These are phyloP conservation scores for Echiichthys vipera DNA, from an alignment of 2,797 vertebrate genomes.

Conservation along the genomic window DNA sequence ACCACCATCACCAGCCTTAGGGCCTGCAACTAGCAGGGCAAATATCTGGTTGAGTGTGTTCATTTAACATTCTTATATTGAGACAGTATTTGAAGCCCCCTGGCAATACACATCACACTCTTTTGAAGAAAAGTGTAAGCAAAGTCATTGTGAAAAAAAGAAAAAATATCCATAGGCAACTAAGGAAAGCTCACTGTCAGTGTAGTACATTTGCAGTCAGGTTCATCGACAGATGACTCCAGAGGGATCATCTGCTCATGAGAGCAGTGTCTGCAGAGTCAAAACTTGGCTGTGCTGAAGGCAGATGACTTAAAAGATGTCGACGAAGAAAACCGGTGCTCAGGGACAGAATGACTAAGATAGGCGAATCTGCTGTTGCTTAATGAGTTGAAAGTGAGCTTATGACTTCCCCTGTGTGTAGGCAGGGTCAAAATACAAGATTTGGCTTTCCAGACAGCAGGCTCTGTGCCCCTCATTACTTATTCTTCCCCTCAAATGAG, in stretches of 20 bases:
- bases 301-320: constrained; percentile 31
- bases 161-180: background rate
- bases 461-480: constrained; percentile 20
- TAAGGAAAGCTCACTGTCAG: background rate
- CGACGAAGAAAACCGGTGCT: constrained; percentile 22
- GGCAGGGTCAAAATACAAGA: constrained; percentile 37
- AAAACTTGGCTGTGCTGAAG: constrained; percentile 38
- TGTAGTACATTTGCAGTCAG: background rate
- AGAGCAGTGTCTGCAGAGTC: constrained; percentile 12
- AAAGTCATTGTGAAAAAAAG: background rate
- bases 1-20: background rate
- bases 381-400: constrained; percentile 45
- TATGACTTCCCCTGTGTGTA: constrained; percentile 17
- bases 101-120: background rate
- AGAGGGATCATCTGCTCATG: constrained; percentile 4
- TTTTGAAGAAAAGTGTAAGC: constrained; percentile 5
- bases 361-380: constrained; percentile 38
- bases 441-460: constrained; percentile 23
- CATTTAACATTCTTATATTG: constrained; percentile 3
- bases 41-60: background rate
- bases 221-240: constrained; percentile 16
- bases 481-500: constrained; percentile 37
- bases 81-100: background rate
- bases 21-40: background rate
- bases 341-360: constrained; percentile 31